Evolutionary conservation across 2,888 invertebrate genomes (phyloP), one percentile per base, ranked within the genome.

Genomic region (Drosophila algonquin): DNA sequence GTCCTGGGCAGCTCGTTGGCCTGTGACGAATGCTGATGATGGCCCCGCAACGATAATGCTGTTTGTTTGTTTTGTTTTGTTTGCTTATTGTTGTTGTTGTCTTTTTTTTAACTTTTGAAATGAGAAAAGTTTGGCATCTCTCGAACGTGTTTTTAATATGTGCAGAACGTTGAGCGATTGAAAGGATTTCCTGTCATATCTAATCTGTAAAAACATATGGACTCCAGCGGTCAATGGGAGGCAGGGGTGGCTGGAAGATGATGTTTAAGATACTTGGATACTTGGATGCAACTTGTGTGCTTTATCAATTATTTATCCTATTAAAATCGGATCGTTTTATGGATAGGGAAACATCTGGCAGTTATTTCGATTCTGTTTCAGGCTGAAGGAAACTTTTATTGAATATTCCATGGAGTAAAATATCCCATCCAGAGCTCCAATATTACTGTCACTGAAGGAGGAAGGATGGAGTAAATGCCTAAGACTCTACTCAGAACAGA

Each of bases 41-140:
- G 40, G 40, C 64, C 63, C 65, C 64, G 71, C 63, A 30, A 85
- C 82, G 87, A 87, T 89, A 89, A 87, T 89, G 69, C 82, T 80
- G 84, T 84, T 89, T 87, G 90, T 86, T 86, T 63, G 70, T 69
- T 18, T 53, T 54, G 44, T 52, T 75, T 56, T 46, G 14, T 40
- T 45, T 40, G 24, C 24, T 24, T 24, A 24, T 24, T 24, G 24
- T 24, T 24, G 24, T 24, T 24, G 24, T 5, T 24, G 24, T 24
- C 5, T 4, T 24, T 24, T 68, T 69, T 58, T 73, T 73, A 74
- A 72, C 71, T 79, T 87, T 89, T 76, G 81, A 88, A 88, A 88
- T 90, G 90, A 88, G 88, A 87, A 88, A 88, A 88, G 83, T 90
- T 90, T 61, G 80, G 70, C 70, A 53, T 47, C 53, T 0, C 40